Evolutionary conservation across 1,140 invertebrate species (phyloP).

Genomic region (Lepidotrigona ventralis): DNA sequence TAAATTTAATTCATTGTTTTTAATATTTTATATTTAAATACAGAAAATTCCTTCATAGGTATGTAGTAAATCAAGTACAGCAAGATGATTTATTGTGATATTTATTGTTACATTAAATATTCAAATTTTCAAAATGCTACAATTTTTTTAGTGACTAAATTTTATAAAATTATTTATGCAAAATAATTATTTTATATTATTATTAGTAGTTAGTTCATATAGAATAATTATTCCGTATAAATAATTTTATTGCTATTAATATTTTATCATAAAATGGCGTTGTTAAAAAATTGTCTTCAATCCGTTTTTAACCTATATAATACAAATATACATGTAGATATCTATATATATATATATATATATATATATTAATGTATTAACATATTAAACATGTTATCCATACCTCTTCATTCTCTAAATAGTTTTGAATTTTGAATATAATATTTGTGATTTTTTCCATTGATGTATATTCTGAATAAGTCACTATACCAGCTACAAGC

Average conservation of each 20-base stretch:
- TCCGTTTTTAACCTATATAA: background rate
- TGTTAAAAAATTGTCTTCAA: background rate
- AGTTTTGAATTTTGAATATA: background rate
- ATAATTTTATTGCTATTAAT: background rate
- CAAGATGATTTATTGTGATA: background rate
- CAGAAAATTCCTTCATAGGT: background rate
- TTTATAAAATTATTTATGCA: too few relatives aligned
- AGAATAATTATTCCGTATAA: background rate
- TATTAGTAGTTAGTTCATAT: background rate
- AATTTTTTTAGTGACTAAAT: background rate
- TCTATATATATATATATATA: background rate
- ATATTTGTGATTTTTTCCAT: background rate
- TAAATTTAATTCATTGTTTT: background rate
- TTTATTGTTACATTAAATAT: background rate
- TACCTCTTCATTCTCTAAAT: accelerated
- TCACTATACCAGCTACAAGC: slow-evolving; percentile 69
- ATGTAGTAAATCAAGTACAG: background rate
- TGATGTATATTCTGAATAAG: slow-evolving; percentile 60
- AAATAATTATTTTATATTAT: background rate
- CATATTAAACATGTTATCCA: background rate
- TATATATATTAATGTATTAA: background rate
- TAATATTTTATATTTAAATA: background rate
- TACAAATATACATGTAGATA: background rate
- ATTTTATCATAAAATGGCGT: background rate
- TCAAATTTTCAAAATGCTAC: background rate